Conservation (phyloP, 2,888 invertebrate species). For the Seira musarum region DNA sequence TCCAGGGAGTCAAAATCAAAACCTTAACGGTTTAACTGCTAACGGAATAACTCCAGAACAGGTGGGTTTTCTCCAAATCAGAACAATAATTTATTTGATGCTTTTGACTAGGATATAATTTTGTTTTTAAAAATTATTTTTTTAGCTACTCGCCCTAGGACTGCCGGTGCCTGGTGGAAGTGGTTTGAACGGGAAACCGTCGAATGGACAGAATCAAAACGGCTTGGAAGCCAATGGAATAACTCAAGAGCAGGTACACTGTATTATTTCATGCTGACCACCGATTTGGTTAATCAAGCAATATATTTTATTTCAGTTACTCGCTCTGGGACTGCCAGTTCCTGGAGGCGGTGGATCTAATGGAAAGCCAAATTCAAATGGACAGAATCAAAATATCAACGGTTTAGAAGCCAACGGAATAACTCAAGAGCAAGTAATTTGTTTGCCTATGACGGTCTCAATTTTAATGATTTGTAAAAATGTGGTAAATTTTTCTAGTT, state of each 20-base stretch:
- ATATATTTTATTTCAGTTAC: conserved; percentile 21
- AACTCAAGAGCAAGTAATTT: conserved; percentile 41
- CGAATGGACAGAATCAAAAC: too few species aligned
- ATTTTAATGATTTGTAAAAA: not conserved
- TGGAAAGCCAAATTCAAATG: too few species aligned
- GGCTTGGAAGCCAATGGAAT: too few species aligned
- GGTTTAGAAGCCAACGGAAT: too few species aligned
- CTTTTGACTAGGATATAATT: too few species aligned
- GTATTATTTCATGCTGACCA: not conserved
- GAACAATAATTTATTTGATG: too few species aligned
- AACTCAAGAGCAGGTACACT: conserved; percentile 42
- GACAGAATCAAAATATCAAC: too few species aligned
- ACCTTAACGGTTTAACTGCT: not conserved
- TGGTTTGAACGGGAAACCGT: too few species aligned
- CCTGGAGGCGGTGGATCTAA: conserved; percentile 1
- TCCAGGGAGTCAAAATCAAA: not conserved
- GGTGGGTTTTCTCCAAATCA: too few species aligned
- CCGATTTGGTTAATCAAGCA: not conserved
- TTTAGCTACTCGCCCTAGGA: conserved; percentile 26
- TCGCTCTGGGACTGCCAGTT: conserved; percentile 13
- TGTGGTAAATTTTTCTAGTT: conserved; percentile 20
- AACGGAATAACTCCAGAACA: conserved; percentile 30
- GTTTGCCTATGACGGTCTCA: not conserved
- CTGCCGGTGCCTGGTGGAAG: not conserved
- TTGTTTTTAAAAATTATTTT: too few species aligned